Conservation (phyloP, 2,113 vertebrate genomes). For the Nycticorax nycticorax region DNA sequence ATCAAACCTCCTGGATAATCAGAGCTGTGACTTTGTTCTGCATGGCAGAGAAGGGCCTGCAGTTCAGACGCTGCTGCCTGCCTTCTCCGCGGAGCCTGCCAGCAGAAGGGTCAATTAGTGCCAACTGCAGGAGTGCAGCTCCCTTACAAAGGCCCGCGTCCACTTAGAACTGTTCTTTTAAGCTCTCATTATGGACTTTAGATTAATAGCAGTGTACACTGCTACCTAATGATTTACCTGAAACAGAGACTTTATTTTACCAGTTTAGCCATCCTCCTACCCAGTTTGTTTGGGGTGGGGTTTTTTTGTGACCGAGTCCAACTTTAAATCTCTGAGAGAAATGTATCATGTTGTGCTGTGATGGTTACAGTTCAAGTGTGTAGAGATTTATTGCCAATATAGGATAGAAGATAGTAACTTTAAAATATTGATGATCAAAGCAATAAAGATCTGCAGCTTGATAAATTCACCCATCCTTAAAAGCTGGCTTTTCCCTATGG, state of each 20-base stretch:
- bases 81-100: not conserved
- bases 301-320: not conserved
- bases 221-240: not conserved
- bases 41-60: not conserved
- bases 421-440: not conserved
- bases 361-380: not conserved
- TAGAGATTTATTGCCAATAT: not conserved
- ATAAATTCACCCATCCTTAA: conserved; percentile 9
- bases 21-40: conserved; percentile 26
- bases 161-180: not conserved
- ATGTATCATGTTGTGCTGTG: not conserved
- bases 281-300: not conserved
- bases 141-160: not conserved
- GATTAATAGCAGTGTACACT: not conserved
- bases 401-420: not conserved
- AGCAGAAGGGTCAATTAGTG: conserved; percentile 26
- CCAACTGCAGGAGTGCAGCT: not conserved
- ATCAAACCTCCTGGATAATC: conserved; percentile 44
- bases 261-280: not conserved
- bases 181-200: not conserved
- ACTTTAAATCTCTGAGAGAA: not conserved
- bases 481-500: not conserved
- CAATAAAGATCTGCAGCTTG: not conserved
- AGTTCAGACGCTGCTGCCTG: not conserved
- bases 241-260: not conserved